Conservation (phyloP, 2,113 vertebrate species). For the Pelusios castaneus region DNA sequence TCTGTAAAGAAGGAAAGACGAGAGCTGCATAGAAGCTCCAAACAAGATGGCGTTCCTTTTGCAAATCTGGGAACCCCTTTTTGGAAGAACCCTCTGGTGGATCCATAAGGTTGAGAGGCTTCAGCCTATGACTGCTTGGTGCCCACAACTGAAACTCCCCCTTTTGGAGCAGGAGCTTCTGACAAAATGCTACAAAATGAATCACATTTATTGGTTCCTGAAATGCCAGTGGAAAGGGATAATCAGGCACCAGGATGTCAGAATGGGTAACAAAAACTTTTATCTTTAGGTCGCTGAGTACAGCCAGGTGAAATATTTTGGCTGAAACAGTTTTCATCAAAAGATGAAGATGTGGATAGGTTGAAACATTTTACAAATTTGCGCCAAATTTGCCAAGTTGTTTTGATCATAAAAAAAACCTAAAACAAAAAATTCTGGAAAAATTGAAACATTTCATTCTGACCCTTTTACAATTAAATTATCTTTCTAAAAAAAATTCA, state of each 20-base stretch:
- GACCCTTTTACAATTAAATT: too few species aligned
- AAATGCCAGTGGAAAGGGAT: fast-evolving
- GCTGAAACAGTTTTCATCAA: too few species aligned
- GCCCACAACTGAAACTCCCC: neutral
- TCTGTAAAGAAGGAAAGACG: neutral
- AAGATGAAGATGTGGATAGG: too few species aligned
- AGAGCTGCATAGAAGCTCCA: neutral
- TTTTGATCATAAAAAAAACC: too few species aligned
- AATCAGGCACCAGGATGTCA: neutral
- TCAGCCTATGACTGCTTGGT: fast-evolving
- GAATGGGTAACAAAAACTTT: fast-evolving
- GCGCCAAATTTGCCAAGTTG: too few species aligned
- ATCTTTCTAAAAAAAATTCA: too few species aligned
- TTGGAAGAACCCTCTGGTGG: neutral
- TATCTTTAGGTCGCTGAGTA: neutral
- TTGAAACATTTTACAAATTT: too few species aligned
- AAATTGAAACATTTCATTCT: too few species aligned
- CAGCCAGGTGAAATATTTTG: too few species aligned
- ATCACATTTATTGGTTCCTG: neutral
- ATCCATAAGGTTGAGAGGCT: neutral
- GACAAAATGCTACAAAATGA: neutral
- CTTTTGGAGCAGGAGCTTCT: neutral
- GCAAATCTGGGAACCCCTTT: neutral
- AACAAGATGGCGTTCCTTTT: neutral
- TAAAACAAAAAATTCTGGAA: too few species aligned